Base-by-base conservation (phyloP, 2,888 invertebrate species). In the Tanytarsus gracilentus region DNA sequence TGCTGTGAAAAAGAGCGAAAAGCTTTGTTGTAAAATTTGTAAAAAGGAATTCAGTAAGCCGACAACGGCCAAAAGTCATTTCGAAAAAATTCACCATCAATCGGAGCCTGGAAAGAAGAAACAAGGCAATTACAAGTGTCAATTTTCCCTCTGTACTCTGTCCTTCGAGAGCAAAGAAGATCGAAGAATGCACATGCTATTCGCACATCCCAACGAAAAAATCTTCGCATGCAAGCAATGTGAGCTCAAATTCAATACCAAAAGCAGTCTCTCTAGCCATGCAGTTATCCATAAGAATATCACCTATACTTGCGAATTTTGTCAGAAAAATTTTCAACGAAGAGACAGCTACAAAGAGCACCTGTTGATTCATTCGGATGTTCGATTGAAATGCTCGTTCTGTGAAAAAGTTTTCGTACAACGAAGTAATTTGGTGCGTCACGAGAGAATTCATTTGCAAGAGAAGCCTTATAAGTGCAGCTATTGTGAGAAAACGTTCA, bases 401-500 rank as follows among this genome's bases (percentile, higher is more conserved):
- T 80, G 80, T 66, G 76, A 79, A 14, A 78, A 78, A 73, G 74
- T 77, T 9, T 80, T 80, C 72, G 79, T 79, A 30, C 80, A 80
- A 66, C 76, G 78, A 44, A 79, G 78, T 62, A 79, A 80, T 71
- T 76, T 80, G 74, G 67, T 78, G 59, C 75, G 79, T 0, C 79
- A 80, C 69, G 77, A 79, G 66, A 73, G 80, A 0, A 72, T 78
- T 0, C 80, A 80, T 68, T 79, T 79, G 0, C 79, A 79, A 63
- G 78, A 78, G 67, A 72, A 79, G 52, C 80, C 80, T 4, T 55
- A 79, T 69, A 68, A 75, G 25, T 81, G 80, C 65, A 69, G 72
- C 30, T 75, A 76, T 66, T 81, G 80, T 63, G 71, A 73, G 0
- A 72, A 79, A 29, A 73, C 74, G 50, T 80, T 80, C 69, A 73